Evolutionary conservation across 2,113 vertebrate species (phyloP).

Genomic region (Laticauda laticaudata): DNA sequence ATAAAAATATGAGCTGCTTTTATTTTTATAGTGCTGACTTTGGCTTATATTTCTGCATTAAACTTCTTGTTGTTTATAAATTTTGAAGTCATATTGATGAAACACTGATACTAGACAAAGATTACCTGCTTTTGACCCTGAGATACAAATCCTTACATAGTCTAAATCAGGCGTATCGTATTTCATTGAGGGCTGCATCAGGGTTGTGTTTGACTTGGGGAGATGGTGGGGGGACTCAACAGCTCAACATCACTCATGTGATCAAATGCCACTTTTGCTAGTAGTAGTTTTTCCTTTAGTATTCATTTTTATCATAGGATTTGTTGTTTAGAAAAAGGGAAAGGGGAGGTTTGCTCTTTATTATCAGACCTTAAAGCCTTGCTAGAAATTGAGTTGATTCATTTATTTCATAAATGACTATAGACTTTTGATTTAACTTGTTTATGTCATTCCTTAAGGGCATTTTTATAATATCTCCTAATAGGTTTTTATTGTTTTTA

Average conservation of each 20-base stretch:
- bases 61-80: not conserved
- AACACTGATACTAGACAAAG: not conserved
- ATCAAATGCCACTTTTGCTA: too few relatives aligned
- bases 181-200: too few relatives aligned
- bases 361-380: not conserved
- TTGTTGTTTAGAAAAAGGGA: not conserved
- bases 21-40: not conserved
- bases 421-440: not conserved
- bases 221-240: too few relatives aligned
- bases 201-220: too few relatives aligned
- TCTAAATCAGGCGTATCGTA: not conserved
- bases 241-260: too few relatives aligned
- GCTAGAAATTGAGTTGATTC: not conserved
- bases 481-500: not conserved
- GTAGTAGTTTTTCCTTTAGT: not conserved
- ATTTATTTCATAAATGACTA: not conserved
- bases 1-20: not conserved
- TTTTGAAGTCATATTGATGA: not conserved
- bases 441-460: not conserved
- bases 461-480: not conserved
- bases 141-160: not conserved
- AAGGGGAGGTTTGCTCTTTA: not conserved
- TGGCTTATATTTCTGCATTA: not conserved
- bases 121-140: not conserved
- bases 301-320: not conserved